Evolutionary conservation across 2,797 vertebrate species (phyloP).

Genomic region (Eulemur rubriventer): DNA sequence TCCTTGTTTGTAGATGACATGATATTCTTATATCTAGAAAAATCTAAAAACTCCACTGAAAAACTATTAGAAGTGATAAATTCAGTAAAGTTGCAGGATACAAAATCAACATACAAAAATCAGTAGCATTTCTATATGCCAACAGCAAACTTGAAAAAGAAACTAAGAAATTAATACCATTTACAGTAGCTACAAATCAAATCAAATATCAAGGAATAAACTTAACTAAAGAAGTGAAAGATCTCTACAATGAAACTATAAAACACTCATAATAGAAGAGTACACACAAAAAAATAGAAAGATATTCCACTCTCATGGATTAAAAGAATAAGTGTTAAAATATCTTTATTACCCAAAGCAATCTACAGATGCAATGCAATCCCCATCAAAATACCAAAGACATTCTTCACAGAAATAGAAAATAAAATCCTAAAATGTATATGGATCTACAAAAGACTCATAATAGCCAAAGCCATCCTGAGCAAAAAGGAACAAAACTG

Average conservation of each 20-base stretch:
- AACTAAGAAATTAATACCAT: background rate
- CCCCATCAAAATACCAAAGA: background rate
- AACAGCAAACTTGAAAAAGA: background rate
- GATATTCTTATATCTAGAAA: background rate
- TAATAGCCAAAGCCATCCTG: background rate
- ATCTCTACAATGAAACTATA: background rate
- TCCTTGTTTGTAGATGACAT: background rate
- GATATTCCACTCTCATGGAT: background rate
- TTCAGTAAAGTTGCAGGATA: background rate
- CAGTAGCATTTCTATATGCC: background rate
- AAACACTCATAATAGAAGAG: background rate
- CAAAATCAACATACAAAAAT: background rate
- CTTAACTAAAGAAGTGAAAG: background rate
- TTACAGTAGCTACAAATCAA: background rate
- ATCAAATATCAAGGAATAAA: background rate
- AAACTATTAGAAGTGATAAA: background rate
- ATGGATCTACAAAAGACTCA: background rate
- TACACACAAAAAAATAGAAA: background rate
- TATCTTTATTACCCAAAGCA: background rate
- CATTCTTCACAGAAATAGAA: background rate
- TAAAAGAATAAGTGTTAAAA: background rate
- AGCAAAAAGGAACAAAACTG: background rate
- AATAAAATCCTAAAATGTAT: background rate
- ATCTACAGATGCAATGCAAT: background rate
- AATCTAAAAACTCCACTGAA: background rate